These are phyloP conservation scores for Isichthys henryi DNA, from an alignment of 2,113 vertebrate species.

Conservation along the genomic window DNA sequence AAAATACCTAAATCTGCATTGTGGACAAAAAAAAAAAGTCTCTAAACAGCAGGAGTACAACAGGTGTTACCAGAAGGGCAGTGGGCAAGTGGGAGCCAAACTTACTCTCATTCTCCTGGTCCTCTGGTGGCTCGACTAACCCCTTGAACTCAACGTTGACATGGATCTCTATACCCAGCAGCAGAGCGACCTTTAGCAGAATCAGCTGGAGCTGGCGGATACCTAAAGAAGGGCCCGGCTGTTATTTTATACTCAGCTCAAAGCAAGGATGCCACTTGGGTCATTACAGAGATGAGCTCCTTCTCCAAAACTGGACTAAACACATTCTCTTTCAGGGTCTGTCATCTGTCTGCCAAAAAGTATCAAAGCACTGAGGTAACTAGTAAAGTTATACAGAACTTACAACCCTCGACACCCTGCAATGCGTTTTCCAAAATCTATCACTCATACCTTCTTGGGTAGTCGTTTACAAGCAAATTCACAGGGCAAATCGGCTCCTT, in stretches of 20 bases:
- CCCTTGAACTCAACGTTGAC: slow-evolving; percentile 92
- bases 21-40: slow-evolving; percentile 26
- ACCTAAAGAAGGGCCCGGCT: slow-evolving; percentile 57
- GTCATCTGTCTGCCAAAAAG: background rate
- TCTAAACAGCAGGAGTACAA: background rate
- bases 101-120: slow-evolving; percentile 90
- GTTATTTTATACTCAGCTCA: background rate
- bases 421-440: background rate
- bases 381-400: background rate
- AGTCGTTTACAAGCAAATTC: background rate
- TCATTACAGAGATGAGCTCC: background rate
- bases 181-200: slow-evolving; percentile 91
- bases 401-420: background rate
- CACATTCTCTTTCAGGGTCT: background rate
- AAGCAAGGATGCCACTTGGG: background rate
- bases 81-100: slow-evolving; percentile 2
- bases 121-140: slow-evolving; percentile 84
- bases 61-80: background rate
- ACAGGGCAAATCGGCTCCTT: background rate
- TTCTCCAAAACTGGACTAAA: background rate
- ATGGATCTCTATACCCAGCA: slow-evolving; percentile 94
- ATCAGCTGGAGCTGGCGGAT: slow-evolving; percentile 97
- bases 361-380: background rate
- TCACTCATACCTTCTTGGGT: background rate
- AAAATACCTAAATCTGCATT: background rate